Evolutionary conservation across 1,140 invertebrate species (phyloP), one percentile per base, ranked within the genome.

Genomic region (Caenorhabditis latens): DNA sequence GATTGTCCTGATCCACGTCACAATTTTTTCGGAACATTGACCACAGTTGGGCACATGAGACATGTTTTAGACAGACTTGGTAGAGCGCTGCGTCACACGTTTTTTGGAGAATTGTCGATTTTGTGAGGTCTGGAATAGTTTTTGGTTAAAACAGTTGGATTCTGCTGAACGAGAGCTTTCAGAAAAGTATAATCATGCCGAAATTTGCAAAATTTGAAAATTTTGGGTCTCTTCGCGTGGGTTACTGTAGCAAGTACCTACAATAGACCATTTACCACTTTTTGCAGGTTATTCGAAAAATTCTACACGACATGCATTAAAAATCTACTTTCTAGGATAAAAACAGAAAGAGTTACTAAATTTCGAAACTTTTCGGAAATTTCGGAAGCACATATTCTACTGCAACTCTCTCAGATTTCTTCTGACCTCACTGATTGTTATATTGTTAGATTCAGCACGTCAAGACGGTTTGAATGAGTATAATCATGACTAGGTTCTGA

Each of bases 41-140:
- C 91, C 91, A 92, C 16, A 92, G 61, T 71, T 92, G 91, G 8
- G 90, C 65, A 83, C 91, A 92, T 11, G 91, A 90, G 24, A 92
- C 90, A 57, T 92, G 91, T 55, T 86, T 71, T 4, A 92, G 84
- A 83, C 91, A 92, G 3, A 92, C 63, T 63, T 92, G 86, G 84
- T 92, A 65, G 55, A 91, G 82, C 16, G 91, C 90, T 46, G 65
- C 71, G 57, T 91, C 84, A 82, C 90, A 91, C 2, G 90, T 88
- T 46, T 83, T 71, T 43, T 85, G 50, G 3, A 79, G 48, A 16
- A 84, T 57, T 16, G 53, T 71, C 7, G 79, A 53, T 43, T 63
- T 84, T 43, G 83, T 84, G 8, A 58, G 71, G 19, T 79, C 71
- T 79, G 71, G 57, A 21, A n/a, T 21, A n/a, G 21, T 58, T 58